Conservation (phyloP, 2,888 invertebrate genomes). For the Tenodera sinensis region DNA sequence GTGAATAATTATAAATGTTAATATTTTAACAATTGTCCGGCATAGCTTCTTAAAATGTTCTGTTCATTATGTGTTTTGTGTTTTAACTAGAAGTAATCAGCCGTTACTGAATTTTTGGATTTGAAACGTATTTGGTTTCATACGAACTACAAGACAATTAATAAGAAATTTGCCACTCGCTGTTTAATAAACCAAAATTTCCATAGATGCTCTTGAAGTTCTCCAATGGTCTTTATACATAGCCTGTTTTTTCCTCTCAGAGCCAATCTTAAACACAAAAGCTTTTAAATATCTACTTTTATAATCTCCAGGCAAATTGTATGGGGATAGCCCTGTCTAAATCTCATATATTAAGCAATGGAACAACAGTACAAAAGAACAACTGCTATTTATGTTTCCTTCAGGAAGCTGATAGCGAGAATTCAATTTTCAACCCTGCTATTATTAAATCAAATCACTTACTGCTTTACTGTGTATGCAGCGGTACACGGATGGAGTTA, state of each 20-base stretch:
- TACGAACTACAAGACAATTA: too few species aligned
- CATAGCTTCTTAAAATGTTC: too few species aligned
- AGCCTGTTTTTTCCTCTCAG: background rate
- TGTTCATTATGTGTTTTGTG: too few species aligned
- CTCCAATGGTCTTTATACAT: background rate
- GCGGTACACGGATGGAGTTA: background rate
- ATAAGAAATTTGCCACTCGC: too few species aligned
- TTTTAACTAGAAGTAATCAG: too few species aligned
- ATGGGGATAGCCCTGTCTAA: background rate
- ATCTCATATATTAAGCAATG: background rate
- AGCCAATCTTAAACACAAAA: background rate
- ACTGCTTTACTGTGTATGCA: background rate
- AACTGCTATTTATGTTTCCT: background rate
- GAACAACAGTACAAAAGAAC: background rate
- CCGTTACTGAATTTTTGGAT: too few species aligned
- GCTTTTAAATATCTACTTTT: background rate
- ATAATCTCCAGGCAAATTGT: background rate
- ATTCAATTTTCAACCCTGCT: background rate
- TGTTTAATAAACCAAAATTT: too few species aligned
- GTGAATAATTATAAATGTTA: too few species aligned
- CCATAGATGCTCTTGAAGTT: background rate
- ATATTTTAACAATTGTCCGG: too few species aligned
- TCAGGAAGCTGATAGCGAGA: background rate
- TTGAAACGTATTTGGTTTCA: too few species aligned
- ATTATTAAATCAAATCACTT: background rate